Conservation (phyloP, 2,797 vertebrate genomes). For the Myotis planiceps region DNA sequence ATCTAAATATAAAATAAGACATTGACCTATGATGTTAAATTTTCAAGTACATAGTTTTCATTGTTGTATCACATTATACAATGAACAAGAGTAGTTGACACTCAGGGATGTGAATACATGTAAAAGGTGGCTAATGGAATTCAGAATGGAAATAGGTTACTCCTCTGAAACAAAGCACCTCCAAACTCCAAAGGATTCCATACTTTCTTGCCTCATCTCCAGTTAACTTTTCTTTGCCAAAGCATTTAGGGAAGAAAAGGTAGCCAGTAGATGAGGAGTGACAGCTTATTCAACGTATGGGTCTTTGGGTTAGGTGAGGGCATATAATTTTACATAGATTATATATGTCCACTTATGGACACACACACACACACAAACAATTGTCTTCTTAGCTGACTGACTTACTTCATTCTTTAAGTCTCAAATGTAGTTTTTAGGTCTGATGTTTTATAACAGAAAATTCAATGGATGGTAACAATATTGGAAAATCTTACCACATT, state of each 20-base stretch:
- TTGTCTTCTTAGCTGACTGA: neutral
- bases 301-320: neutral
- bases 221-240: neutral
- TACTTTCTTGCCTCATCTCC: neutral
- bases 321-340: neutral
- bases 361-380: neutral
- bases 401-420: neutral
- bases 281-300: neutral
- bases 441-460: neutral
- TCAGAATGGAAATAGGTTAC: neutral
- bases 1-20: neutral
- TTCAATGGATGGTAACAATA: neutral
- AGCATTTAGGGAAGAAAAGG: neutral
- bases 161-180: neutral
- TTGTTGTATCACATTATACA: neutral
- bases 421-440: neutral
- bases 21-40: neutral
- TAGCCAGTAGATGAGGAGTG: neutral
- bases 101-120: neutral
- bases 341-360: neutral
- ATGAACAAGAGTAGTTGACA: neutral
- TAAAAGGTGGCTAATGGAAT: neutral
- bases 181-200: neutral
- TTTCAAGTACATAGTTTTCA: neutral
- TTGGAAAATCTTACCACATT: neutral